Conservation (phyloP, 1,140 invertebrate species). For the Anadara kagoshimensis region DNA sequence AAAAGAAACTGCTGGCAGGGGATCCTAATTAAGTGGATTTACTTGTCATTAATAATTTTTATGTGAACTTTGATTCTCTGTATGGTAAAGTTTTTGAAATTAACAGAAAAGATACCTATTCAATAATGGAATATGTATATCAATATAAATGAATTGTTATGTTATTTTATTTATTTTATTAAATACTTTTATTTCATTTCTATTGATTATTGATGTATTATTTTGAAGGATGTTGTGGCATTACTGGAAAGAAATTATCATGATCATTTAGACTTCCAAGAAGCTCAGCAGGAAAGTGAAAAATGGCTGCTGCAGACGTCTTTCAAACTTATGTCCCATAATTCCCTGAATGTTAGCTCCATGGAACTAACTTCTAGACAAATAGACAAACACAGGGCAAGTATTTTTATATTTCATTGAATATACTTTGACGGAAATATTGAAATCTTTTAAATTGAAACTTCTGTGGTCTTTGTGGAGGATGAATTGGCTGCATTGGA, state of each 20-base stretch:
- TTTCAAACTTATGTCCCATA: constrained; percentile 96
- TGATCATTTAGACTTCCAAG: constrained; percentile 90
- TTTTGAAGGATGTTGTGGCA: constrained; percentile 59
- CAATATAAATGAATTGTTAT: no score
- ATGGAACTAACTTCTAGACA: constrained; percentile 94
- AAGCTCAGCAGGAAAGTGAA: constrained; percentile 92
- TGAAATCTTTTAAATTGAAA: neutral
- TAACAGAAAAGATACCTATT: no score
- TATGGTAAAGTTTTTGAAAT: no score
- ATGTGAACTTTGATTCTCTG: no score
- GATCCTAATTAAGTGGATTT: no score
- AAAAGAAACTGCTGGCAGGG: no score
- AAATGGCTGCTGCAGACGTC: constrained; percentile 96
- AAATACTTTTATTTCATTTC: no score
- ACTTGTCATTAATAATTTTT: no score
- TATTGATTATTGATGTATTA: neutral
- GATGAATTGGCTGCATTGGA: no score
- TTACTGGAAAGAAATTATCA: constrained; percentile 63
- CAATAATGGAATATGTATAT: no score
- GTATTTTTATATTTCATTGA: constrained; percentile 6
- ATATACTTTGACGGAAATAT: neutral
- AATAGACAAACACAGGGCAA: constrained; percentile 87
- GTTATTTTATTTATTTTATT: no score
- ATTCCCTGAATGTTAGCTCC: constrained; percentile 90
- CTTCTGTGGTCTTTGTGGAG: neutral